Evolutionary conservation across 2,113 vertebrate genomes (phyloP).

Genomic region (Budorcas taxicolor): DNA sequence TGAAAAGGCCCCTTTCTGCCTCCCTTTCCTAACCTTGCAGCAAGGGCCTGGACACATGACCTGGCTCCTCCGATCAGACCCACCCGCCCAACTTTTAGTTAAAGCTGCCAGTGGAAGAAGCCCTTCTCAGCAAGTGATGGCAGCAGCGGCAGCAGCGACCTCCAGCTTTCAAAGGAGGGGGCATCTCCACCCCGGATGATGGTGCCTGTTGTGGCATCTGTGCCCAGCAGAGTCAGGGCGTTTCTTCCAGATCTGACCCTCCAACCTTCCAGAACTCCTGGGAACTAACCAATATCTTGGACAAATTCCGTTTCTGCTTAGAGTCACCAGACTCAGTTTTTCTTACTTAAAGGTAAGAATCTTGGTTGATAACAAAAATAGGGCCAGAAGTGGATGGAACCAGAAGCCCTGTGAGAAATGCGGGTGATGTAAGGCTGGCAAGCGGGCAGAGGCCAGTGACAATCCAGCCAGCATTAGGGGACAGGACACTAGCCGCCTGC

Average conservation of each 20-base stretch:
- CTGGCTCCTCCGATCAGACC: neutral
- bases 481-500: neutral
- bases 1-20: neutral
- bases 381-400: neutral
- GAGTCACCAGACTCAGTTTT: neutral
- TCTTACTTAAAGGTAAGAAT: conserved; percentile 13
- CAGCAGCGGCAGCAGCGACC: accelerated
- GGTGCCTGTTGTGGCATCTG: neutral
- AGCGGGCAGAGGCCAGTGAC: neutral
- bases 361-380: neutral
- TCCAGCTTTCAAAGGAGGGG: neutral
- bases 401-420: neutral
- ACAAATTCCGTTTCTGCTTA: neutral
- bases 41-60: neutral
- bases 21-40: neutral
- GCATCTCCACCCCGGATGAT: neutral
- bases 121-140: neutral
- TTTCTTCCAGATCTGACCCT: neutral
- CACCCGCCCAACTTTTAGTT: neutral
- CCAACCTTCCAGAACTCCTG: neutral
- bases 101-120: neutral
- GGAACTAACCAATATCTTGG: neutral
- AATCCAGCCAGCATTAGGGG: neutral
- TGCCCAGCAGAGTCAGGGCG: neutral
- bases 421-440: neutral